A percentile compares a stretch with the other conserved stretches of the same genome.
These are phyloP conservation scores for Pocillopora damicornis DNA, from an alignment of 64 coral and sea anemone species.

Conservation along the genomic window DNA sequence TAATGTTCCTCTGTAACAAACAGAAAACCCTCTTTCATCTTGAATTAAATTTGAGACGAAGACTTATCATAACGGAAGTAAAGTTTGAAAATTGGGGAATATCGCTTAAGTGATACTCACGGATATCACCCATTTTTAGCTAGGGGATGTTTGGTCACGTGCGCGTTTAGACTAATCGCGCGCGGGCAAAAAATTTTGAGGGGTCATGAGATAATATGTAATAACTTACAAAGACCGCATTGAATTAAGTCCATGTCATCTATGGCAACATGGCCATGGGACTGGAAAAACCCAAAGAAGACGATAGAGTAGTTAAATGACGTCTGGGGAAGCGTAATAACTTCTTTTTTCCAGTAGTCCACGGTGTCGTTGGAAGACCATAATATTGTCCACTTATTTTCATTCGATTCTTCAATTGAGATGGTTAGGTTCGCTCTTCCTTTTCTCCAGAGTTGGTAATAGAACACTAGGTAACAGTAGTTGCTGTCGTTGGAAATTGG, in stretches of 20 bases:
- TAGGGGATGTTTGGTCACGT: too few species aligned
- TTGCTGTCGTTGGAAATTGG: constrained; percentile 10
- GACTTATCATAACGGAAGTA: too few species aligned
- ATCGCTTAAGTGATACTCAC: too few species aligned
- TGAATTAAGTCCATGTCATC: constrained; percentile 3
- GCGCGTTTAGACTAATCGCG: too few species aligned
- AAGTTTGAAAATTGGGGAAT: too few species aligned
- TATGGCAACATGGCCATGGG: background rate
- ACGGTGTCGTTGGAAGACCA: background rate
- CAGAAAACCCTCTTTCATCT: too few species aligned
- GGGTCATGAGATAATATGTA: background rate
- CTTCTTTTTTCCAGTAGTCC: constrained; percentile 7
- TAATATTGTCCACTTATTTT: background rate
- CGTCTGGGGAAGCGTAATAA: constrained; percentile 1
- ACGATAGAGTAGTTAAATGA: background rate
- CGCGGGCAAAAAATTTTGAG: too few species aligned
- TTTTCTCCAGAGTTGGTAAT: background rate
- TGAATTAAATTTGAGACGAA: too few species aligned
- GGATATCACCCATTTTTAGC: too few species aligned
- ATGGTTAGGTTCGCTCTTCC: background rate
- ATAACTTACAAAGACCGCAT: background rate
- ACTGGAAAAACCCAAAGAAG: background rate
- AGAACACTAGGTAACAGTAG: constrained; percentile 10
- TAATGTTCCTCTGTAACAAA: too few species aligned
- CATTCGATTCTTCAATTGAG: background rate